A percentile compares a stretch with the other conserved stretches of the same genome.
Evolutionary conservation across 2,888 invertebrate species (phyloP).

Genomic region (Drosophila tripunctata): DNA sequence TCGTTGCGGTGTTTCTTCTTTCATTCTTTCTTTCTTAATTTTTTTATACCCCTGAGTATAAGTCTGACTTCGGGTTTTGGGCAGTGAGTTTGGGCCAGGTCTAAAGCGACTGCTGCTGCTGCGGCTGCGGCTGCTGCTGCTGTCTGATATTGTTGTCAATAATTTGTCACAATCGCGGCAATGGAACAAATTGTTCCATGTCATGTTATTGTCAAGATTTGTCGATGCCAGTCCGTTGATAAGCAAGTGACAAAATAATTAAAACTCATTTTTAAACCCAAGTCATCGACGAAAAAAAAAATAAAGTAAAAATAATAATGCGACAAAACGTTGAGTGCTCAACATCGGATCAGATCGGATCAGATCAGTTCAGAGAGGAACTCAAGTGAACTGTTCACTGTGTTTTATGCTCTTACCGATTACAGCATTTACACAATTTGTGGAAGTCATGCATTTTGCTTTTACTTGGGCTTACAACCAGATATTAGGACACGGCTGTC

Average conservation of each 20-base stretch:
- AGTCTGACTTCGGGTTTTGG: not conserved
- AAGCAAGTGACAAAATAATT: conserved; percentile 79
- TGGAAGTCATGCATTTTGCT: conserved; percentile 68
- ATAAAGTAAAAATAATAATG: conserved; percentile 31
- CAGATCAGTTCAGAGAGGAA: not conserved
- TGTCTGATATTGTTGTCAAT: conserved; percentile 76
- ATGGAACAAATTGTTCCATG: conserved; percentile 79
- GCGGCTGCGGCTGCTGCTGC: conserved; percentile 7
- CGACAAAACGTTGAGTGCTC: conserved; percentile 60
- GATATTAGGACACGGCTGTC: conserved; percentile 40
- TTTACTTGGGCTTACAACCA: conserved; percentile 48
- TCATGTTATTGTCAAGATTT: conserved; percentile 82
- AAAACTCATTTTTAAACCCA: conserved; percentile 58
- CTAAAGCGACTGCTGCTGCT: conserved; percentile 13
- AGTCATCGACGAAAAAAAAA: conserved; percentile 15
- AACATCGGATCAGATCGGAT: conserved; percentile 19
- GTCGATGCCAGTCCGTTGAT: conserved; percentile 63
- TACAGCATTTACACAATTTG: conserved; percentile 34
- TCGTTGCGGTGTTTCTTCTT: conserved; percentile 27
- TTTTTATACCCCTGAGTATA: conserved; percentile 1
- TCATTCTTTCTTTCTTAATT: conserved; percentile 1
- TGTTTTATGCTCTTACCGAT: conserved; percentile 1
- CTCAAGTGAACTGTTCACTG: conserved; percentile 5
- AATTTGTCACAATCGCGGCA: conserved; percentile 83
- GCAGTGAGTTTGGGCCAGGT: conserved; percentile 30